These are phyloP conservation scores for Isurus oxyrinchus DNA, from an alignment of 2,113 vertebrate genomes.

Conservation along the genomic window DNA sequence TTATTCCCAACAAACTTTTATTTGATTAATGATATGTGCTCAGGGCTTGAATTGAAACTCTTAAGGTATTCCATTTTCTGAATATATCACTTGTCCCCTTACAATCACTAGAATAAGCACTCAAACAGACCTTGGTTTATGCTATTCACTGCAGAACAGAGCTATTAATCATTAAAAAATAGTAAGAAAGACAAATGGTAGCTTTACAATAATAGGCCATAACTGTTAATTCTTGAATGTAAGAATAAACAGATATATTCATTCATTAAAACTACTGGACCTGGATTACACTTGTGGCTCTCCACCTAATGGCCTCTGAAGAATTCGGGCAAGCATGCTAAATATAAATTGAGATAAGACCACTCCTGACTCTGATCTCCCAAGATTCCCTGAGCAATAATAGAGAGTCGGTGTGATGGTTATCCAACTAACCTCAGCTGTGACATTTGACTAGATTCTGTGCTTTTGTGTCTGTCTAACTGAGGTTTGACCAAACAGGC, in stretches of 20 bases:
- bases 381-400: background rate
- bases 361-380: too few relatives aligned
- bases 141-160: background rate
- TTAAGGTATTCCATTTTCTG: background rate
- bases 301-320: background rate
- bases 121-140: background rate
- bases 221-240: background rate
- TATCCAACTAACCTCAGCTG: background rate
- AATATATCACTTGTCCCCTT: background rate
- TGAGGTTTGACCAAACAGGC: background rate
- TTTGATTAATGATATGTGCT: background rate
- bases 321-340: background rate
- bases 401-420: background rate
- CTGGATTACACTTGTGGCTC: background rate
- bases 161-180: background rate
- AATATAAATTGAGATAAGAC: too few relatives aligned
- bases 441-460: background rate
- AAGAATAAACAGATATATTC: background rate
- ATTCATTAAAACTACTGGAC: background rate
- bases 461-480: background rate
- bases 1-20: background rate
- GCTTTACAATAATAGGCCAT: background rate
- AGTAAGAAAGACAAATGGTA: background rate
- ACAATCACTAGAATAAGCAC: background rate
- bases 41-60: background rate